Evolutionary conservation across 1,140 invertebrate genomes (phyloP).

Genomic region (Heliothis virescens): DNA sequence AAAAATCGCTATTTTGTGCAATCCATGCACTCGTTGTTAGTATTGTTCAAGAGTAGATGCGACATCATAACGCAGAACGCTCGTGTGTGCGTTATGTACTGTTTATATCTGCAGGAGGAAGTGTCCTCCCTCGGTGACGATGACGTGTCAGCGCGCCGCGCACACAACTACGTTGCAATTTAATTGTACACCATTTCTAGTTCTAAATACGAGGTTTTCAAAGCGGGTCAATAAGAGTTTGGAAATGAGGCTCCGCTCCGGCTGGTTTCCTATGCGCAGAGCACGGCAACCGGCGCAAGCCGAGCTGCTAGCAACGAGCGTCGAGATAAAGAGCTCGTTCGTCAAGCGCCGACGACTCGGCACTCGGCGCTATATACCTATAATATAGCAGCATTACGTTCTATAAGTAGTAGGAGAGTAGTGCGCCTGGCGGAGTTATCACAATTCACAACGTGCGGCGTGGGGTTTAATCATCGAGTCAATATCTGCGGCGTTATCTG

Average conservation of each 20-base stretch:
- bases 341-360: slow-evolving; percentile 41
- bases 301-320: slow-evolving; percentile 41
- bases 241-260: slow-evolving; percentile 19
- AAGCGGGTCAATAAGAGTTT: slow-evolving; percentile 50
- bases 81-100: not conserved
- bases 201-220: slow-evolving; percentile 17
- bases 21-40: not conserved
- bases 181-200: slow-evolving; percentile 37
- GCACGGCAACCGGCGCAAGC: not conserved
- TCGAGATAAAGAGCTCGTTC: slow-evolving; percentile 45
- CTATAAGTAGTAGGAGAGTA: slow-evolving; percentile 27
- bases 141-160: not conserved
- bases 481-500: slow-evolving; percentile 55
- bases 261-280: slow-evolving; percentile 2
- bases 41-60: not conserved
- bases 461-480: slow-evolving; percentile 50
- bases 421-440: slow-evolving; percentile 34
- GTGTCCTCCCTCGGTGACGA: slow-evolving; percentile 39
- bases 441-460: slow-evolving; percentile 37
- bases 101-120: slow-evolving; percentile 37
- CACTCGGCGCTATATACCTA: slow-evolving; percentile 5
- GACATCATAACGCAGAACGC: not conserved
- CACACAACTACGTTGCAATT: slow-evolving; percentile 26
- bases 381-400: slow-evolving; percentile 1
- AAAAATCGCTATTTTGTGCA: slow-evolving; percentile 15